phyloP scores from a whole-genome alignment of 2,888 invertebrate species.

The Papilio protenor region DNA sequence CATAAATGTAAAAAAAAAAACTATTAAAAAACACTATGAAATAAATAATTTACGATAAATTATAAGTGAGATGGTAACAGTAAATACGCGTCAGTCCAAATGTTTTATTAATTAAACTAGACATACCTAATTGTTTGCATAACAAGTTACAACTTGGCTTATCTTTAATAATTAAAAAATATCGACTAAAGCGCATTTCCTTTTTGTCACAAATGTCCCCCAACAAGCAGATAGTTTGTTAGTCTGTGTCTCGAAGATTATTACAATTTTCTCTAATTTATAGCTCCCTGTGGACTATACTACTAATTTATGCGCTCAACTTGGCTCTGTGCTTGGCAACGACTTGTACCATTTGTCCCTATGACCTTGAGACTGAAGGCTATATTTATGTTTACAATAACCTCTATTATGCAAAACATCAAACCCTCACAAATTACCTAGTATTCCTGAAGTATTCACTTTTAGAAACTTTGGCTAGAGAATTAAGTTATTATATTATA shows the following conservation, averaged over 20 bases:
- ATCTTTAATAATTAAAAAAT: too few species aligned
- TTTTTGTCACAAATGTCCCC: too few species aligned
- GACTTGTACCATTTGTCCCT: conserved; percentile 20
- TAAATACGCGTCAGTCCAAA: too few species aligned
- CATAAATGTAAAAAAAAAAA: neutral
- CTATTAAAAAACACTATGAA: too few species aligned
- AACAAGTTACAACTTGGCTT: too few species aligned
- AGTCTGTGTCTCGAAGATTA: conserved; percentile 22
- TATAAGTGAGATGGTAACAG: too few species aligned
- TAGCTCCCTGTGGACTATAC: conserved; percentile 32
- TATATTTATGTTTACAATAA: conserved; percentile 10
- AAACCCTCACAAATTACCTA: neutral
- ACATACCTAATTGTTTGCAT: too few species aligned
- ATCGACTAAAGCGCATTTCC: too few species aligned
- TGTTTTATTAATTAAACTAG: too few species aligned
- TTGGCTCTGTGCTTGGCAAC: conserved; percentile 24
- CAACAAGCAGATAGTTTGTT: conserved; percentile 3
- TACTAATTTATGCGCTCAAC: conserved; percentile 22
- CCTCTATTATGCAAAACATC: neutral
- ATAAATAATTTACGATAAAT: too few species aligned
- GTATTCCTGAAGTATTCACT: neutral
- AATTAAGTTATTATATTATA: too few species aligned
- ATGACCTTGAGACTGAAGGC: conserved; percentile 8
- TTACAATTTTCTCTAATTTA: conserved; percentile 33
- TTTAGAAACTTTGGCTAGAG: neutral